phyloP scores from a whole-genome alignment of 2,888 invertebrate genomes.

The Drosophila falleni region DNA sequence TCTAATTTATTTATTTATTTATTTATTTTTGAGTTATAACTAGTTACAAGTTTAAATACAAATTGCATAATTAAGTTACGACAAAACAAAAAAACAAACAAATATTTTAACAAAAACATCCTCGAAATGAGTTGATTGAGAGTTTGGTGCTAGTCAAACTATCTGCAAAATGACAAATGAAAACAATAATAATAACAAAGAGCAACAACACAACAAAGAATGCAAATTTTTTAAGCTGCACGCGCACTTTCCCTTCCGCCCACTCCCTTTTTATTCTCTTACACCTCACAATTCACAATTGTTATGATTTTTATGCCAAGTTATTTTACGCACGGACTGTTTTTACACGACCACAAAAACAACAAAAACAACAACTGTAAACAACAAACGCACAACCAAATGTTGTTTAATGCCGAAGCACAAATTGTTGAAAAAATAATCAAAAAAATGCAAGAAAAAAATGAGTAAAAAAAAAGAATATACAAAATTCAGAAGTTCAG shows the following conservation, averaged over 20 bases:
- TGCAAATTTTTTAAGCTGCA: slow-evolving; percentile 54
- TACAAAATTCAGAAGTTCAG: slow-evolving; percentile 21
- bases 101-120: slow-evolving; percentile 53
- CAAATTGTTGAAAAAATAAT: slow-evolving; percentile 63
- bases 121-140: slow-evolving; percentile 69
- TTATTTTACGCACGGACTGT: slow-evolving; percentile 78
- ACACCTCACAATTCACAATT: slow-evolving; percentile 41
- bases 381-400: slow-evolving; percentile 45
- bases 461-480: slow-evolving; percentile 31
- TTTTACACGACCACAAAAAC: slow-evolving; percentile 65
- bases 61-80: slow-evolving; percentile 65
- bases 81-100: slow-evolving; percentile 24
- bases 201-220: slow-evolving; percentile 18
- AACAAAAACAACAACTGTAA: slow-evolving; percentile 37
- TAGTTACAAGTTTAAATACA: slow-evolving; percentile 50
- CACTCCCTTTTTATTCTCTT: slow-evolving; percentile 4
- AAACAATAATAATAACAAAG: slow-evolving; percentile 26
- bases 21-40: slow-evolving; percentile 65
- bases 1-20: slow-evolving; percentile 72
- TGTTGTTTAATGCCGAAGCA: slow-evolving; percentile 74
- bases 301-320: slow-evolving; percentile 53
- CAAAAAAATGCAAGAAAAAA: slow-evolving; percentile 39
- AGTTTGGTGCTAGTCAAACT: slow-evolving; percentile 85
- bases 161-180: slow-evolving; percentile 69
- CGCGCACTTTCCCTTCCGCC: slow-evolving; percentile 26